These are phyloP conservation scores for Pteronotus mesoamericanus DNA, from an alignment of 2,797 vertebrate genomes.

Conservation along the genomic window DNA sequence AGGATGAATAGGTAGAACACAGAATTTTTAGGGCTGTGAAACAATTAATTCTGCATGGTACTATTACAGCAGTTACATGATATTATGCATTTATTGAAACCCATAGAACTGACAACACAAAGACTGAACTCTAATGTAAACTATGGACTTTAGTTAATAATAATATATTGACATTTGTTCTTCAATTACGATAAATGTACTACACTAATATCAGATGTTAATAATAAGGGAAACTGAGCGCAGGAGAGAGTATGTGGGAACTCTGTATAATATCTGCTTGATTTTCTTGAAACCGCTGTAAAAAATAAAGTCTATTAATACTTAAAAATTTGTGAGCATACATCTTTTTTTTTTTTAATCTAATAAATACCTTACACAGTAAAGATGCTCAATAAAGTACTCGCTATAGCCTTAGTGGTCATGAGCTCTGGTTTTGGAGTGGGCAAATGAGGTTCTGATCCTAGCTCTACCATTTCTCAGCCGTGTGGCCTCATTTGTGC, in stretches of 20 bases:
- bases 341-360: not conserved
- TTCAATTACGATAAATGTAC: not conserved
- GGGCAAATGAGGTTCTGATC: not conserved
- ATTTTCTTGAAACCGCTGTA: conserved; percentile 20
- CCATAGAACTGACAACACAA: not conserved
- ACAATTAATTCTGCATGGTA: conserved; percentile 1
- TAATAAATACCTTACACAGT: not conserved
- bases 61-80: not conserved
- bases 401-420: not conserved
- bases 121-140: not conserved
- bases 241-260: not conserved
- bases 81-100: conserved; percentile 10
- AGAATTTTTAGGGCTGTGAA: not conserved
- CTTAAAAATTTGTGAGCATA: not conserved
- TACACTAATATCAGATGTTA: not conserved
- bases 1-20: not conserved
- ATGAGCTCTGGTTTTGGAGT: not conserved
- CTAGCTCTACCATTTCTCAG: not conserved
- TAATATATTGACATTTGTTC: not conserved
- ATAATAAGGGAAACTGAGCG: not conserved
- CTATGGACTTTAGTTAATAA: not conserved
- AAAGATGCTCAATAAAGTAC: not conserved
- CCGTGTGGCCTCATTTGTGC: not conserved
- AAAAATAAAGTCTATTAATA: not conserved
- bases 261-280: not conserved